Conservation (phyloP, 2,113 vertebrate species). For the Xyrauchen texanus region DNA sequence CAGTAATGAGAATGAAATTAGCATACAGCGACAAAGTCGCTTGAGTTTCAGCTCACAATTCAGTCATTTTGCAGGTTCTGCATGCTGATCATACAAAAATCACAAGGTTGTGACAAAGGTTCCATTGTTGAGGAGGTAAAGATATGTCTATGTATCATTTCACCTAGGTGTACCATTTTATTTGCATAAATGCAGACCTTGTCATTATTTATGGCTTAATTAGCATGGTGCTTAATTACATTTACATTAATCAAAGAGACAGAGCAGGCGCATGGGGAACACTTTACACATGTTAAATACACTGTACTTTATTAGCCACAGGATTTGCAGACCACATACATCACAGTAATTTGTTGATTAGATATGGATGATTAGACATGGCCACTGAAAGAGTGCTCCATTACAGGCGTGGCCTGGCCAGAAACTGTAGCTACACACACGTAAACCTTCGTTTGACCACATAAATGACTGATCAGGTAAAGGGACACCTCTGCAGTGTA, state of each 20-base stretch:
- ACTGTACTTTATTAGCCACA: conserved; percentile 72
- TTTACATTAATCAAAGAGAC: conserved; percentile 78
- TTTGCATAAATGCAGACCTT: conserved; percentile 73
- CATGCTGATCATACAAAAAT: not conserved
- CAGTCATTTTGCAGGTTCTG: not conserved
- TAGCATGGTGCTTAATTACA: conserved; percentile 75
- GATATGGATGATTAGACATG: conserved; percentile 30
- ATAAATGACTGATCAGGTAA: not conserved
- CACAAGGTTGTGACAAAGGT: not conserved
- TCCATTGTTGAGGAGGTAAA: not conserved
- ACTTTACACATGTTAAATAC: conserved; percentile 75
- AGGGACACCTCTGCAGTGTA: not conserved
- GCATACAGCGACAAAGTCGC: not conserved
- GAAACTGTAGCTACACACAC: not conserved
- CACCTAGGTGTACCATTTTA: conserved; percentile 68
- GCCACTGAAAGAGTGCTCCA: too few relatives aligned
- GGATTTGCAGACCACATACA: conserved; percentile 51
- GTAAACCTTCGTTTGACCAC: not conserved
- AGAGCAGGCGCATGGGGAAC: conserved; percentile 65
- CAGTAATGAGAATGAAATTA: not conserved
- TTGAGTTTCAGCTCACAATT: not conserved
- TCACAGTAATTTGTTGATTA: conserved; percentile 69
- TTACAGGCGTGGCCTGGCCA: not conserved
- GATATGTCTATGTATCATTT: conserved; percentile 54
- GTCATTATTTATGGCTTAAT: conserved; percentile 80